These are phyloP conservation scores for Epinephelus cyanopodus DNA, from an alignment of 2,113 vertebrate species.

Conservation along the genomic window DNA sequence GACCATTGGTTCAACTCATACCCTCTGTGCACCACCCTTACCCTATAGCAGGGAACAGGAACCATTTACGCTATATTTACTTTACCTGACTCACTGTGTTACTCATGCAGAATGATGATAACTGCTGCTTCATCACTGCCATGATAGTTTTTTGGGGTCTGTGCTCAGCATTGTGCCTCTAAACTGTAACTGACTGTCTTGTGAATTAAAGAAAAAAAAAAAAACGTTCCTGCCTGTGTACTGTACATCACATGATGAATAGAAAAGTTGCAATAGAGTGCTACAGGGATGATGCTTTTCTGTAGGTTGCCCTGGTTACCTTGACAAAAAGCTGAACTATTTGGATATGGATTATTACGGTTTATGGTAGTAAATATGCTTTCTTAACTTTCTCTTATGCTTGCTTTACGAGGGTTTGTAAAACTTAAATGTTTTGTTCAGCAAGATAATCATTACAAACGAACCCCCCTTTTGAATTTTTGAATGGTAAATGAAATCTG, in stretches of 20 bases:
- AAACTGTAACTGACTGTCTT: background rate
- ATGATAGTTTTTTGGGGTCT: background rate
- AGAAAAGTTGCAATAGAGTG: background rate
- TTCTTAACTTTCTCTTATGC: too few species aligned
- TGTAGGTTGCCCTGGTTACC: too few species aligned
- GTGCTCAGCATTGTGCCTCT: background rate
- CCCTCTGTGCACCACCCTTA: conserved; percentile 26
- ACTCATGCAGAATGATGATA: conserved; percentile 1
- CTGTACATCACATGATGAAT: background rate
- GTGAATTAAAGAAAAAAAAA: background rate
- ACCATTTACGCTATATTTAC: conserved; percentile 46
- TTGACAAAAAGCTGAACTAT: too few species aligned
- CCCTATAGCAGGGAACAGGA: conserved; percentile 15
- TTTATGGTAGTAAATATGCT: too few species aligned
- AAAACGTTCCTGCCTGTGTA: background rate
- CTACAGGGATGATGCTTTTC: too few species aligned
- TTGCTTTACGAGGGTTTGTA: too few species aligned
- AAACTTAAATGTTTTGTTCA: too few species aligned
- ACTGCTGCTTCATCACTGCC: conserved; percentile 18
- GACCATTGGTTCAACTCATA: conserved; percentile 23
- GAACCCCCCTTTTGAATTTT: too few species aligned
- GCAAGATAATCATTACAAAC: too few species aligned
- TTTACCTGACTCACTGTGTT: conserved; percentile 50
- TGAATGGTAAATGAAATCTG: too few species aligned
- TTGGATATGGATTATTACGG: too few species aligned